Base-by-base conservation (phyloP, 2,888 invertebrate species). In the Hypolimnas misippus region DNA sequence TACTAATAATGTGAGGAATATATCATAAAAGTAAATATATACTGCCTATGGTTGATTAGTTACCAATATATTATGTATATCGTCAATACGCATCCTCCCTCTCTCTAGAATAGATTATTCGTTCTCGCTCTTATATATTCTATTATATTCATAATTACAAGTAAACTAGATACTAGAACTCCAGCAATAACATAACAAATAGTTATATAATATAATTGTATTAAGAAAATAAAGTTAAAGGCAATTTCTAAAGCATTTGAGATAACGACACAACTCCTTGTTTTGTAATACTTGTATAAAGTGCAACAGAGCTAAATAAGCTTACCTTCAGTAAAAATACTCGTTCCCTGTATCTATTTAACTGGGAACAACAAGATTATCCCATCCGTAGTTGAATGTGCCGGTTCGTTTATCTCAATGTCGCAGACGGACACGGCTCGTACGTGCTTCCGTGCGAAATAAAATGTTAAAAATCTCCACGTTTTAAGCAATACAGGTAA, bases 321-420 rank as follows among this genome's bases (percentile, higher is more conserved):
- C 46, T 46, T 25, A 46, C 42, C 42, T 19, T 6, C 19, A 16
- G 19, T 46, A 46, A 52, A 53, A 44, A 52, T 40, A 33, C 31
- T 4, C 2, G 7, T 17, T 52, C 16, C 16, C 21, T 46, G 44
- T 52, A 38, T 31, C 33, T 57, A 57, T 53, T 57, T 62, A 33
- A 55, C 49, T 60, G 54, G 51, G 55, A 59, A 62, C 58, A 57
- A 59, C 59, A 59, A 59, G 52, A 70, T 56, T 61, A 68, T 71
- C 64, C 63, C 64, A 73, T 70, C 72, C 82, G 79, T 52, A 62
- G 56, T 53, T 57, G 62, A 52, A 84, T 84, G 78, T 80, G 74
- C 73, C 80, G 84, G 83, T 87, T 88, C 87, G 85, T 88, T 88
- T 87, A 81, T 86, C 84, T 84, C 86, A 86, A 87, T 87, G 83